A percentile compares a stretch with the other conserved stretches of the same genome.
phyloP scores from a whole-genome alignment of 2,113 vertebrate genomes.

The Alces alces region DNA sequence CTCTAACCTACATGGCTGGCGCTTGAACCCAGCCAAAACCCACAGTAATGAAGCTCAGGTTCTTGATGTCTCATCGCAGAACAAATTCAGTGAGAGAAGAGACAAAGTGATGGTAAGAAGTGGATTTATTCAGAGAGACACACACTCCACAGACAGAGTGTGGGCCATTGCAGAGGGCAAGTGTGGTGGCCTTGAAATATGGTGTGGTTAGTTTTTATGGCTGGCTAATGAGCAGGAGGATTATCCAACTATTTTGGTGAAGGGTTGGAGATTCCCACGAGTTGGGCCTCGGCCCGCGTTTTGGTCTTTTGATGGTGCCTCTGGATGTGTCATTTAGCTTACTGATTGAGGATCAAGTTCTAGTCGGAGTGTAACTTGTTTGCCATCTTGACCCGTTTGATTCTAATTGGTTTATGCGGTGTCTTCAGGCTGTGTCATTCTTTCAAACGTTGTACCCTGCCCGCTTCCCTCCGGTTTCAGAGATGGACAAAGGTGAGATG shows the following conservation, averaged over 20 bases:
- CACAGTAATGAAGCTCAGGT: neutral
- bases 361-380: neutral
- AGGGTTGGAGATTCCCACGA: neutral
- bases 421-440: neutral
- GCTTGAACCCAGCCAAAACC: neutral
- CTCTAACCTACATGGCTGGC: neutral
- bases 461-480: neutral
- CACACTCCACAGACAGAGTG: neutral
- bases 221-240: neutral
- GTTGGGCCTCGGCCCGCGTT: neutral
- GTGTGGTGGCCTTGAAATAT: neutral
- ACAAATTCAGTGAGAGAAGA: neutral
- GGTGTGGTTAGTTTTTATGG: neutral
- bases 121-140: neutral
- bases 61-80: neutral
- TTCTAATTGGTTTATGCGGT: neutral
- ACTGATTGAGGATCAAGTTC: neutral
- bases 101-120: neutral
- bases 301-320: neutral
- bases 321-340: neutral
- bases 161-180: neutral
- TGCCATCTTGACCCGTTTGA: neutral
- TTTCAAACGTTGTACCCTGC: neutral
- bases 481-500: neutral
- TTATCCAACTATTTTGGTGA: neutral